Percentiles rank a stretch among this genome's conserved stretches.
Evolutionary conservation across 1,140 invertebrate genomes (phyloP).

Genomic region (Elysia chlorotica): DNA sequence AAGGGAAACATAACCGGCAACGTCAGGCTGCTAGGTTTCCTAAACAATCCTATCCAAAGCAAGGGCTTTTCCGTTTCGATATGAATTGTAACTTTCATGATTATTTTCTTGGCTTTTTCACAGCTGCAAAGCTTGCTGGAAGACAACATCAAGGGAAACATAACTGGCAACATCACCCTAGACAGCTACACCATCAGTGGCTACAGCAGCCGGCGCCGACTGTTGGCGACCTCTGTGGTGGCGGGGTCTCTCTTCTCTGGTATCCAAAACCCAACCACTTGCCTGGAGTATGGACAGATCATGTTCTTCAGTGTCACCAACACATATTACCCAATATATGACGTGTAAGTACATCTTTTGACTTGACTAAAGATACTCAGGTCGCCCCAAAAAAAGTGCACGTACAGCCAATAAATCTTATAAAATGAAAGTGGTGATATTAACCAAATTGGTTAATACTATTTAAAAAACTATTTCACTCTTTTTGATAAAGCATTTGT

Average conservation of each 20-base stretch:
- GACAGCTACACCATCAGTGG: constrained; percentile 26
- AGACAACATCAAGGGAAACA: constrained; percentile 39
- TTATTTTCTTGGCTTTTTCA: background rate
- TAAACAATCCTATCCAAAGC: no score
- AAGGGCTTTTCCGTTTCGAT: no score
- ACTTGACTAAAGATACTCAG: no score
- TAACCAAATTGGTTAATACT: no score
- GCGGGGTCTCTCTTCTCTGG: constrained; percentile 39
- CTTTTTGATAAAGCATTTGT: no score
- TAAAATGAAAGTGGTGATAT: no score
- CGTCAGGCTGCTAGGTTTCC: no score
- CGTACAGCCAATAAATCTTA: no score
- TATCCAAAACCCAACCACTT: constrained; percentile 49
- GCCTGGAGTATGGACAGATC: constrained; percentile 45
- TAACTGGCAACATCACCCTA: constrained; percentile 38
- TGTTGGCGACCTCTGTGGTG: constrained; percentile 37
- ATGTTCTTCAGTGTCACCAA: constrained; percentile 50
- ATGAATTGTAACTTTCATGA: no score
- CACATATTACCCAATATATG: constrained; percentile 54
- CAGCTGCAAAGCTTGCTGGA: constrained; percentile 23
- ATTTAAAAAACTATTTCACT: no score
- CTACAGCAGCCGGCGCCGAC: constrained; percentile 29
- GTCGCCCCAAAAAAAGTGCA: no score
- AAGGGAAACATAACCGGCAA: constrained; percentile 43
- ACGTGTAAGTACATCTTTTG: constrained; percentile 53